A percentile compares a stretch with the other conserved stretches of the same genome.
Evolutionary conservation across 2,113 vertebrate species (phyloP).

Genomic region (Dasyprocta punctata): DNA sequence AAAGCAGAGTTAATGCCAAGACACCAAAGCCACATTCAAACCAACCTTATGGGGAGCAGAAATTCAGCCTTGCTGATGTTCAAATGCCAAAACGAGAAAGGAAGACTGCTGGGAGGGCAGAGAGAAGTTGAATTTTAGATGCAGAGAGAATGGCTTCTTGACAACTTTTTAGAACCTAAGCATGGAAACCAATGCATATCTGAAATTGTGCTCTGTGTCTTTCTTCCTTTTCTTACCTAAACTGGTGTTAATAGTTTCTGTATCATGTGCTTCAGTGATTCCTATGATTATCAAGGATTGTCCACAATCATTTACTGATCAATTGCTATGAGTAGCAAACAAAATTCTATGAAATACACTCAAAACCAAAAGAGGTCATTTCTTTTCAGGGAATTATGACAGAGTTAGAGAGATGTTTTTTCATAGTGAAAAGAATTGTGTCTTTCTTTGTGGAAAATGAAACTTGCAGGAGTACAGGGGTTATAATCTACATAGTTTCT

Average conservation of each 20-base stretch:
- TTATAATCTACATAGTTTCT: not conserved
- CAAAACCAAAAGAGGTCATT: not conserved
- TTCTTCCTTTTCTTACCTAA: not conserved
- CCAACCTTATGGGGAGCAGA: not conserved
- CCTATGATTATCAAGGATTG: not conserved
- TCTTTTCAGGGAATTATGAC: constrained; percentile 7
- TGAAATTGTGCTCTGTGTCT: not conserved
- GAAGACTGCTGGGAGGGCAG: not conserved
- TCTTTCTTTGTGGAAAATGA: constrained; percentile 10
- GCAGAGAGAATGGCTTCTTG: not conserved
- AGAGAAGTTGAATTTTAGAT: not conserved
- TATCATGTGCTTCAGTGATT: not conserved
- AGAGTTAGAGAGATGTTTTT: not conserved
- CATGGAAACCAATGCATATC: not conserved
- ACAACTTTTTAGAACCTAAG: not conserved
- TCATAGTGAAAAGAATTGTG: not conserved
- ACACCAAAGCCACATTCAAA: not conserved
- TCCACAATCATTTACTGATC: constrained; percentile 19
- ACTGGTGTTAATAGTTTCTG: not conserved
- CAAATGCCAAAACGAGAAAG: not conserved
- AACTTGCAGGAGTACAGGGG: not conserved
- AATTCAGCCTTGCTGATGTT: not conserved
- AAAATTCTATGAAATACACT: not conserved
- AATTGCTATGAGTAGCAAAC: not conserved
- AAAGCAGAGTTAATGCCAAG: not conserved